Evolutionary conservation across 2,113 vertebrate genomes (phyloP), one percentile per base, ranked within the genome.

Genomic region (Etheostoma cragini): DNA sequence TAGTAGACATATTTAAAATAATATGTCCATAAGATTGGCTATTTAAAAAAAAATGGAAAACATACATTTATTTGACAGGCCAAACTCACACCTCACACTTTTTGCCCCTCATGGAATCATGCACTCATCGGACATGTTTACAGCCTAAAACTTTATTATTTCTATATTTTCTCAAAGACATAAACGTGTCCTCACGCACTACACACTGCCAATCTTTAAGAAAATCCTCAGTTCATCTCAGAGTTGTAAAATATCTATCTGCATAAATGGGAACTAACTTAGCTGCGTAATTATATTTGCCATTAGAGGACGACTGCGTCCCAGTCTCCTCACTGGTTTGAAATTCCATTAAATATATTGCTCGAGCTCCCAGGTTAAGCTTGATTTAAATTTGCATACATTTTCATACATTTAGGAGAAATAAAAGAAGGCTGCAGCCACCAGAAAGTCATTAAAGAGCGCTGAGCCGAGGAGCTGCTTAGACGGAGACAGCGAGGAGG

Each of bases 321-420:
- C 89, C 92, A 90, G 90, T 96, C 92, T 92, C 89, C 96, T 97
- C 97, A 97, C 97, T 98, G 97, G 96, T 97, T 96, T 96, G 96
- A 97, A 97, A 98, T 97, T 96, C 96, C 96, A 97, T 98, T 97
- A 97, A 98, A 98, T 97, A 96, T 97, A 97, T 98, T 96, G 96
- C 96, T 93, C 93, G 93, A 95, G 96, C 96, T 96, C 95, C 96
- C 96, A 98, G 96, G 96, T 98, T 98, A 97, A 98, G 97, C 96
- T 97, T 97, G 97, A 98, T 97, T 99, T 98, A 98, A 97, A 99
- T 99, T 99, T 97, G 97, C 98, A 99, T 99, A 98, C 96, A 99
- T 99, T 99, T 98, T 99, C 97, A 99, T 99, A 97, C 96, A 97
- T 99, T 99, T 98, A 97, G 97, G 95, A 97, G 96, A 98, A 99